Base-by-base conservation (phyloP, 2,888 invertebrate species). In the Dicycla oo region DNA sequence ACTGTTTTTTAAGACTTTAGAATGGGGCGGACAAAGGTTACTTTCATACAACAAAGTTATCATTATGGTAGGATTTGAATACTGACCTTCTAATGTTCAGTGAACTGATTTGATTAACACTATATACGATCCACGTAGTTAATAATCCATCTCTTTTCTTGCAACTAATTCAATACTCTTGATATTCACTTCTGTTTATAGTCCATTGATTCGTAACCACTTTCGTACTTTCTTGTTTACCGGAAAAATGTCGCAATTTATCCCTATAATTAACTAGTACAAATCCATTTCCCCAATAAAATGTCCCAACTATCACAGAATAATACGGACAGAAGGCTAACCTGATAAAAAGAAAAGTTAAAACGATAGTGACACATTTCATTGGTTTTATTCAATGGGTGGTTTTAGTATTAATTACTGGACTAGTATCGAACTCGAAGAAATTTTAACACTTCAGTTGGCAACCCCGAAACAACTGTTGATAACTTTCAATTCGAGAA, bases 241-340 rank as follows among this genome's bases (percentile, higher is more conserved):
- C 57, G 72, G 65, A 69, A 80, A 73, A 61, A 67, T 66, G 58
- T 63, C 38, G 54, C 38, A 38, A 57, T 56, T 51, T 69, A 69
- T 62, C 62, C 69, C 51, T 72, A 73, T 60, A 47, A 78, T 80
- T 76, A 63, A 26, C 56, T 11, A 69, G 47, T 15, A 20, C 40
- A 53, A 76, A 77, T 78, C 67, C 75, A 81, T 81, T 81, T 81
- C 81, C 79, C 72, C 79, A 57, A 73, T 81, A 57, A 69, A 74
- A 81, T 81, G 54, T 68, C 58, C 58, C 66, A 30, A 56, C 10
- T 18, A 49, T 15, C 1, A 20, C 10, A 23, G 1, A 67, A 13
- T 8, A 4, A 30, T 6, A 18, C 0, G 2, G 0, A 30, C 73
- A 73, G 67, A 60, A 73, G 58, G 40, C 7, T 34, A 11, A 69